Conservation (phyloP, 2,113 vertebrate genomes). For the Pagrus major region DNA sequence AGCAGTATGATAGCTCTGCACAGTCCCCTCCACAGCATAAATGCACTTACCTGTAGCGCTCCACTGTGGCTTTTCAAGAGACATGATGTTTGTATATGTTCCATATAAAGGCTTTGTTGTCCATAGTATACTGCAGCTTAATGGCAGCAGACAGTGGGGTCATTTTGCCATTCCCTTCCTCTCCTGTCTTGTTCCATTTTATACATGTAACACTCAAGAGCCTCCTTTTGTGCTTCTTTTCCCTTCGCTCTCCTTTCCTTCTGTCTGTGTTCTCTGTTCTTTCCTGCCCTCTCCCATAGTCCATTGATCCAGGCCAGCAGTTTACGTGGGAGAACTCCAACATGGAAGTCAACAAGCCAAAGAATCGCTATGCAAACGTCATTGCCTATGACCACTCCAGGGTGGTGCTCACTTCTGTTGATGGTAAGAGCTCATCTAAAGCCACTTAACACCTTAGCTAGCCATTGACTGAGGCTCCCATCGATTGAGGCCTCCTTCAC, state of each 20-base stretch:
- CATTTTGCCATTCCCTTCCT: not conserved
- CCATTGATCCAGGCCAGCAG: constrained; percentile 96
- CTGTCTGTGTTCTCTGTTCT: not conserved
- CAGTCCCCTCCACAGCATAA: constrained; percentile 3
- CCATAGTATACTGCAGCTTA: not conserved
- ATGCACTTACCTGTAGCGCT: constrained; percentile 12
- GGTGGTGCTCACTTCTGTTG: constrained; percentile 94
- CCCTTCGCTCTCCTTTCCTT: not conserved
- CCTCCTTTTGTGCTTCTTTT: constrained; percentile 30
- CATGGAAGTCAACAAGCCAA: constrained; percentile 97
- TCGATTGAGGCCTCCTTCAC: constrained; percentile 31
- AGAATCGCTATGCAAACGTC: constrained; percentile 98
- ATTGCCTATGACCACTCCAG: constrained; percentile 97
- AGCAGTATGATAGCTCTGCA: not conserved
- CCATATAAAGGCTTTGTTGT: constrained; percentile 41
- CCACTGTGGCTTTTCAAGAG: constrained; percentile 29
- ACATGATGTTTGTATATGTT: constrained; percentile 20
- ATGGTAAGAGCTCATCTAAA: constrained; percentile 85
- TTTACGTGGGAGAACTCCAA: constrained; percentile 99
- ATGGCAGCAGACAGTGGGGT: constrained; percentile 11
- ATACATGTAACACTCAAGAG: constrained; percentile 21
- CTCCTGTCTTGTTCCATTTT: not conserved
- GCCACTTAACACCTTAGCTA: constrained; percentile 37
- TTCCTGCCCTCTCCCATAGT: constrained; percentile 79
- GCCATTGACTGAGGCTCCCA: constrained; percentile 15